Evolutionary conservation across 2,113 vertebrate species (phyloP).

Genomic region (Oncorhynchus keta): DNA sequence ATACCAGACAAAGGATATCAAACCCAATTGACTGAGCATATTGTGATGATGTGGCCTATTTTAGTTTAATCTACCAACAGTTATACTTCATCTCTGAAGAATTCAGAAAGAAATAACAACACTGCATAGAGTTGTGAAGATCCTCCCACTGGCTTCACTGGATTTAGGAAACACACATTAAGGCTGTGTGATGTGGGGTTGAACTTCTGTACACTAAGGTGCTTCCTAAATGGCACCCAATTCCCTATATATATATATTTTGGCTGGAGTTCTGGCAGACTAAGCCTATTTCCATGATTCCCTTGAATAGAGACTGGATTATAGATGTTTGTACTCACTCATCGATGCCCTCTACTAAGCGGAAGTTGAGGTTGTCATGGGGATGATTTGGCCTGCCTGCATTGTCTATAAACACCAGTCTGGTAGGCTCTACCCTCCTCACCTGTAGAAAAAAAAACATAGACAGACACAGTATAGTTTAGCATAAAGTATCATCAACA

Average conservation of each 20-base stretch:
- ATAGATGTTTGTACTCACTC: conserved; percentile 72
- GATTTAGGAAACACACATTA: neutral
- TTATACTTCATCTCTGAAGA: neutral
- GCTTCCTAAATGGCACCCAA: too few species aligned
- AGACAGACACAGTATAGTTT: neutral
- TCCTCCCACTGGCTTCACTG: neutral
- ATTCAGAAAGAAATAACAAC: neutral
- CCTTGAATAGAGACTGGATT: neutral
- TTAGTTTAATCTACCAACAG: neutral
- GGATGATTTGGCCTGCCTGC: conserved; percentile 80
- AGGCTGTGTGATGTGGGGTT: neutral
- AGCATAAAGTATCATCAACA: neutral
- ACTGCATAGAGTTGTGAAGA: neutral
- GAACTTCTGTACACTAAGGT: neutral
- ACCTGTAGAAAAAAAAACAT: conserved; percentile 68
- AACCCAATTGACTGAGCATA: neutral
- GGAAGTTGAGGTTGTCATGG: conserved; percentile 85
- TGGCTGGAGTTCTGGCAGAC: too few species aligned
- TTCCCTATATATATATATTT: too few species aligned
- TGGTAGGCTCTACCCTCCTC: conserved; percentile 76
- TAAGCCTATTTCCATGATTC: neutral
- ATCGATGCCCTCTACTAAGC: conserved; percentile 84
- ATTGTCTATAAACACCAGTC: conserved; percentile 91
- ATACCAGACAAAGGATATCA: neutral
- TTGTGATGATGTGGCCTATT: neutral